Evolutionary conservation across 2,797 vertebrate species (phyloP).

Genomic region (Enteromius fasciolatus): DNA sequence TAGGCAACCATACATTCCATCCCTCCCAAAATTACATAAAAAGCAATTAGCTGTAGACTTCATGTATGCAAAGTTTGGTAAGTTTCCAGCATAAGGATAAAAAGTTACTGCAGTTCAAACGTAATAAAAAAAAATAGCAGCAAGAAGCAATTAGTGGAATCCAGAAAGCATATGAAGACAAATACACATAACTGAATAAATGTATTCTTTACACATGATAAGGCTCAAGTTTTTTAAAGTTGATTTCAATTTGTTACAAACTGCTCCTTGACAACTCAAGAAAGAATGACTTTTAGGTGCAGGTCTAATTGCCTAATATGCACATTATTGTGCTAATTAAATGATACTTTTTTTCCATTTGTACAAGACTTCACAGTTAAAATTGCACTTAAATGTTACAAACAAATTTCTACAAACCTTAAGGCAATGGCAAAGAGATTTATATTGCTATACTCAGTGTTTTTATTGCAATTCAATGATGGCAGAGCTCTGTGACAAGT

Average conservation of each 20-base stretch:
- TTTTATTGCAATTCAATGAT: background rate
- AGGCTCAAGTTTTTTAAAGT: background rate
- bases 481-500: slow-evolving; percentile 25
- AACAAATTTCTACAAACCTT: background rate
- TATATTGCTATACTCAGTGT: background rate
- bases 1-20: slow-evolving; percentile 4
- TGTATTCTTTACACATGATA: background rate
- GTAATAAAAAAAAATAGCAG: background rate
- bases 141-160: background rate
- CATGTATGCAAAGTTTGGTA: background rate
- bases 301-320: background rate
- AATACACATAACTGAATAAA: background rate
- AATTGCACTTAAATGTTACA: background rate
- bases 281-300: background rate
- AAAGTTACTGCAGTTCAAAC: background rate
- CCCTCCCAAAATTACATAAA: slow-evolving; percentile 4
- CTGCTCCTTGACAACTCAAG: background rate
- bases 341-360: background rate
- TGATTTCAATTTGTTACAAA: background rate
- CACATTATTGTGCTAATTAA: background rate
- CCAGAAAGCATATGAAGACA: background rate
- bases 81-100: background rate
- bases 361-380: no score
- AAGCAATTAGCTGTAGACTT: background rate
- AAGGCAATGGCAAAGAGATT: background rate